phyloP scores from a whole-genome alignment of 2,113 vertebrate species.

The Lamprotornis superbus region DNA sequence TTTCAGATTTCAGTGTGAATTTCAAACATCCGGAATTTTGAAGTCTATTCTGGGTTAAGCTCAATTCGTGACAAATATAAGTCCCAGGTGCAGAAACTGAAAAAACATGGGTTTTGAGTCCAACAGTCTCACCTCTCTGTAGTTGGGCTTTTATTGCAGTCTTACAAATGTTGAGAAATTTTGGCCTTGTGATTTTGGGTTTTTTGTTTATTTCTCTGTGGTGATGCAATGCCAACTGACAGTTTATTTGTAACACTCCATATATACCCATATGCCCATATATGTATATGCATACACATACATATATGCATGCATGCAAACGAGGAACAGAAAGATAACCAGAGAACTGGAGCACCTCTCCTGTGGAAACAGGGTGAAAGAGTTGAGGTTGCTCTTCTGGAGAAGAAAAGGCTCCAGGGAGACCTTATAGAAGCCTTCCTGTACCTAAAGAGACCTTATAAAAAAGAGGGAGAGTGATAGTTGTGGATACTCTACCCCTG shows the following conservation, averaged over 20 bases:
- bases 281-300: not conserved
- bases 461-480: not conserved
- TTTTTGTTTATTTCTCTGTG: slow-evolving; percentile 3
- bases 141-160: not conserved
- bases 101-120: not conserved
- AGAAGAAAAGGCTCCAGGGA: not conserved
- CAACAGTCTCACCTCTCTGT: not conserved
- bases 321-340: not conserved
- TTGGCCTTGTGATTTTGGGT: not conserved
- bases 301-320: not conserved
- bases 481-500: not conserved
- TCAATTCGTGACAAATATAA: not conserved
- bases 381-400: not conserved
- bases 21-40: not conserved
- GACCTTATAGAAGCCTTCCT: not conserved
- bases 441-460: not conserved
- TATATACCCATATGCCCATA: not conserved
- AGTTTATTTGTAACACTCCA: not conserved
- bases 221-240: not conserved
- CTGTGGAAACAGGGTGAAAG: not conserved
- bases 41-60: not conserved
- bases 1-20: not conserved
- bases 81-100: not conserved
- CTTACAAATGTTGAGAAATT: not conserved
- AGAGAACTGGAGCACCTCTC: not conserved